Percentiles rank a stretch among this genome's conserved stretches.
Evolutionary conservation across 2,797 vertebrate species (phyloP).

Genomic region (Gymnodraco acuticeps): DNA sequence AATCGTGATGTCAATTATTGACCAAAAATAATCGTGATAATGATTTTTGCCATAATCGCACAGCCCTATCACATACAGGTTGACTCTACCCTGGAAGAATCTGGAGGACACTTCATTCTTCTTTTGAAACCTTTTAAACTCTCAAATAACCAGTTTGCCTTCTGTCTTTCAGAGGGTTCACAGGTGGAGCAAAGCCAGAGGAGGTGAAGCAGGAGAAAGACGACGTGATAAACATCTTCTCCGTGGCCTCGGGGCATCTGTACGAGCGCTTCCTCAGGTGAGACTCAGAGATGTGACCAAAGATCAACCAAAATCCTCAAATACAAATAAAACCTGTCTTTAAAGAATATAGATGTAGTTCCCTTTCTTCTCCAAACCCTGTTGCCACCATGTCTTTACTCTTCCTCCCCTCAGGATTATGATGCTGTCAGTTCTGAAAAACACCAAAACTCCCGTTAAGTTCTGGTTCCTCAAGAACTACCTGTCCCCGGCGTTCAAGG

Average conservation of each 20-base stretch:
- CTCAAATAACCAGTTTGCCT: background rate
- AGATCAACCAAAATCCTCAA: background rate
- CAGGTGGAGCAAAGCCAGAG: slow-evolving; percentile 90
- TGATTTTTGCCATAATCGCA: too few species aligned
- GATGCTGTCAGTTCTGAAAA: slow-evolving; percentile 98
- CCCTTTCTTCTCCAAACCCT: background rate
- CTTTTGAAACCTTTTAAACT: background rate
- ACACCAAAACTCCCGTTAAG: slow-evolving; percentile 97
- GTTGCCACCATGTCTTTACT: slow-evolving; percentile 2
- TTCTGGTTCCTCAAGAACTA: slow-evolving; percentile 99
- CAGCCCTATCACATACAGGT: too few species aligned
- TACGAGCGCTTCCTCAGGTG: slow-evolving; percentile 98
- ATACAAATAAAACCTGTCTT: too few species aligned
- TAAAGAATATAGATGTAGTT: slow-evolving; percentile 6
- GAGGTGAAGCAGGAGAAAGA: slow-evolving; percentile 94
- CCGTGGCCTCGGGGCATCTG: slow-evolving; percentile 96
- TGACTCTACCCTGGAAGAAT: too few species aligned
- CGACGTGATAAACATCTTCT: slow-evolving; percentile 97
- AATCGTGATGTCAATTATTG: too few species aligned
- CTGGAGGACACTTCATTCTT: background rate
- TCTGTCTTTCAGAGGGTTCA: slow-evolving; percentile 88
- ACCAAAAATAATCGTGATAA: too few species aligned
- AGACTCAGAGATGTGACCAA: slow-evolving; percentile 52
- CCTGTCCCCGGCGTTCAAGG: slow-evolving; percentile 98
- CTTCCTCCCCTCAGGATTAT: slow-evolving; percentile 89